Percentiles rank a stretch among this genome's conserved stretches.
Conservation (phyloP, 2,113 vertebrate genomes). For the Agapornis roseicollis region DNA sequence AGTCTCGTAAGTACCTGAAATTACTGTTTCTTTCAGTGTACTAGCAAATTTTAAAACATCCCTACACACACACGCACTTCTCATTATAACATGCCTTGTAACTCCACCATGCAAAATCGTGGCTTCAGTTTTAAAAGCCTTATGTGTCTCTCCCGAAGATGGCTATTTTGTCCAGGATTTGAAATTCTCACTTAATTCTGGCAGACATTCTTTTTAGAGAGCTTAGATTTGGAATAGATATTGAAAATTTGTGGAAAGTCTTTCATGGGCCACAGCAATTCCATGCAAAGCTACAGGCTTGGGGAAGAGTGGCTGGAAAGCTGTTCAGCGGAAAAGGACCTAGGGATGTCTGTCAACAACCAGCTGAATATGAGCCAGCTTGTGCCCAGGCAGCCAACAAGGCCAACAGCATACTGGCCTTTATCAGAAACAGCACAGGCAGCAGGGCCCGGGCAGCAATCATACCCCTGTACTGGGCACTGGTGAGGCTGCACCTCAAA, state of each 20-base stretch:
- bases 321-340: fast-evolving
- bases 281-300: not conserved
- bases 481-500: fast-evolving
- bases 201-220: not conserved
- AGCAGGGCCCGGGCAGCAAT: fast-evolving
- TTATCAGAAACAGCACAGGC: fast-evolving
- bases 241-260: not conserved
- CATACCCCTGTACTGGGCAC: fast-evolving
- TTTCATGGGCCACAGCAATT: not conserved
- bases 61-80: not conserved
- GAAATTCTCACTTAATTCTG: not conserved
- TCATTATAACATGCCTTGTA: not conserved
- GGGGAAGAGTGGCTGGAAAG: not conserved
- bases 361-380: not conserved
- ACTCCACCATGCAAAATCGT: not conserved
- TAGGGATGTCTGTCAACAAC: fast-evolving
- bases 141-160: not conserved
- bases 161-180: not conserved
- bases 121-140: not conserved
- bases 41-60: not conserved
- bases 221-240: not conserved
- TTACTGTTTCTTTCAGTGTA: not conserved
- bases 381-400: not conserved
- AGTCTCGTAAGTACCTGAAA: not conserved
- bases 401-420: fast-evolving